These are phyloP conservation scores for Heliconius hortense DNA, from an alignment of 2,888 invertebrate genomes.

Conservation along the genomic window DNA sequence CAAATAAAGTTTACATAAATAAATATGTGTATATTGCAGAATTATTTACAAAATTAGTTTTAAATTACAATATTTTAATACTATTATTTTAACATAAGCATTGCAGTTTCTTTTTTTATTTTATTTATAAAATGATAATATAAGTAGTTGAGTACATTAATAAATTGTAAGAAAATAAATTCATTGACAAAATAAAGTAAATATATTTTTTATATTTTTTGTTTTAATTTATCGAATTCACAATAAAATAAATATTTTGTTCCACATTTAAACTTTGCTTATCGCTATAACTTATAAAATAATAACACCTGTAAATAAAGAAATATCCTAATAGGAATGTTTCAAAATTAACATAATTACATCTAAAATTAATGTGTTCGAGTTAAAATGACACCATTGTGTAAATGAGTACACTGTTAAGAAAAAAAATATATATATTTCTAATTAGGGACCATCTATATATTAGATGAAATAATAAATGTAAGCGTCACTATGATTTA, in stretches of 20 bases:
- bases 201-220: background rate
- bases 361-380: background rate
- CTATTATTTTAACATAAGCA: background rate
- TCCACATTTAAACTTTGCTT: background rate
- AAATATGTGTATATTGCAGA: background rate
- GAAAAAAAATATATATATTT: too few relatives aligned
- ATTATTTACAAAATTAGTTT: slow-evolving; percentile 15
- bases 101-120: background rate
- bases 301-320: background rate
- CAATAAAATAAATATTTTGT: background rate
- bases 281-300: background rate
- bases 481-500: too few relatives aligned
- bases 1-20: background rate
- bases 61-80: background rate
- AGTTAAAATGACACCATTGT: background rate
- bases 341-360: background rate
- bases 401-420: background rate
- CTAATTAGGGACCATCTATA: too few relatives aligned
- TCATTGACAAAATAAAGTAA: slow-evolving; percentile 15
- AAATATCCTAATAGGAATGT: slow-evolving; percentile 15
- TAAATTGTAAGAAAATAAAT: background rate
- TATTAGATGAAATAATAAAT: too few relatives aligned
- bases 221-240: background rate
- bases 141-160: background rate
- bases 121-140: slow-evolving; percentile 1